A percentile compares a stretch with the other conserved stretches of the same genome.
Conservation (phyloP, 2,797 vertebrate species). For the Eremophila alpestris region DNA sequence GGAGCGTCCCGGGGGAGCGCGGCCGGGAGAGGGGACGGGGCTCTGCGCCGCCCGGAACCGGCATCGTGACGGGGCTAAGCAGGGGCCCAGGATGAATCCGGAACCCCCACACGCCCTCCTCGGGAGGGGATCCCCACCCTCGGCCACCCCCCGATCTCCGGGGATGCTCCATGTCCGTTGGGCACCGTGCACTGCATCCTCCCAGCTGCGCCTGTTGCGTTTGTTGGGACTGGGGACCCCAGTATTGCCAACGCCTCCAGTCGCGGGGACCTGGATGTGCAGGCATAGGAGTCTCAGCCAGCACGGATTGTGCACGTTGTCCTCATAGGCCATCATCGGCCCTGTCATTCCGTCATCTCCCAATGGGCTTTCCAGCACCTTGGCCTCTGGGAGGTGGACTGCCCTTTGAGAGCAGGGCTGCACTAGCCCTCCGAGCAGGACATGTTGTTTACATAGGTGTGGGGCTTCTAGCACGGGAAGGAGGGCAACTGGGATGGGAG, state of each 20-base stretch:
- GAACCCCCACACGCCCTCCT: neutral
- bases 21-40: neutral
- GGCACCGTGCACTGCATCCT: neutral
- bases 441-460: fast-evolving
- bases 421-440: neutral
- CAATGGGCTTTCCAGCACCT: neutral
- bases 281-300: neutral
- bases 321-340: neutral
- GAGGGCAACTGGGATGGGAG: neutral
- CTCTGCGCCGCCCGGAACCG: neutral
- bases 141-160: neutral
- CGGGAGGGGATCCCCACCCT: neutral
- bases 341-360: fast-evolving
- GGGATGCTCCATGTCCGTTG: neutral
- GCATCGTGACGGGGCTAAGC: neutral
- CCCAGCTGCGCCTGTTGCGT: neutral
- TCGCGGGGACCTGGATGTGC: fast-evolving
- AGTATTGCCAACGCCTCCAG: fast-evolving
- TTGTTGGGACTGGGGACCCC: neutral
- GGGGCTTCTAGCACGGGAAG: neutral
- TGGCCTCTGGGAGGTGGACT: neutral
- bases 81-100: neutral
- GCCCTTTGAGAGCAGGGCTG: neutral
- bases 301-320: neutral
- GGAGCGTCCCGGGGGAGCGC: neutral